phyloP scores from a whole-genome alignment of 2,888 invertebrate species.

The Seira ritae region DNA sequence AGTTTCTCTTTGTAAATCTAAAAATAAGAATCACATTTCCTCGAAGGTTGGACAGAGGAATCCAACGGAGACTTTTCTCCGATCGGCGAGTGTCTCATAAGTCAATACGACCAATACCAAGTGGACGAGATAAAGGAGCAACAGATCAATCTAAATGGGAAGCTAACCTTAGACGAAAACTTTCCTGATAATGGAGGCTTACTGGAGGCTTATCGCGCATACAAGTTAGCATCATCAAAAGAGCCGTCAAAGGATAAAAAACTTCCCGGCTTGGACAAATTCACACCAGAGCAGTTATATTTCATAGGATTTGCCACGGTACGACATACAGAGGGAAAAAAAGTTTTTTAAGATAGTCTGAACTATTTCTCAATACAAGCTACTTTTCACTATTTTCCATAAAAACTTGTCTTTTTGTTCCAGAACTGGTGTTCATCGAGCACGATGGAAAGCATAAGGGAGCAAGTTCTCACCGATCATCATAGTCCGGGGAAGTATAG shows the following conservation, averaged over 20 bases:
- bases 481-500: conserved; percentile 68
- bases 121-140: conserved; percentile 46
- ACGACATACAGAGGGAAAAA: conserved; percentile 37
- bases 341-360: neutral
- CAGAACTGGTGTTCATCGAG: conserved; percentile 71
- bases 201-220: conserved; percentile 71
- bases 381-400: neutral
- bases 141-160: conserved; percentile 58
- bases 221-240: conserved; percentile 67
- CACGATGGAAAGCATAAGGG: conserved; percentile 63
- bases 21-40: too few species aligned
- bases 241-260: conserved; percentile 65
- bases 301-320: conserved; percentile 76
- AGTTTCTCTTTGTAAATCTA: too few species aligned
- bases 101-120: conserved; percentile 50
- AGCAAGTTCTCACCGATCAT: conserved; percentile 68
- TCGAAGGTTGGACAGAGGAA: conserved; percentile 65
- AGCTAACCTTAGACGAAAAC: conserved; percentile 65
- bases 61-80: conserved; percentile 55
- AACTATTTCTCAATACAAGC: neutral
- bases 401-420: neutral
- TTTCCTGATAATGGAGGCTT: conserved; percentile 73
- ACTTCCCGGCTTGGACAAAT: conserved; percentile 73
- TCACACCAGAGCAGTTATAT: conserved; percentile 76
- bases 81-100: conserved; percentile 59